phyloP scores from a whole-genome alignment of 2,888 invertebrate species.

The Ligdia adustata region DNA sequence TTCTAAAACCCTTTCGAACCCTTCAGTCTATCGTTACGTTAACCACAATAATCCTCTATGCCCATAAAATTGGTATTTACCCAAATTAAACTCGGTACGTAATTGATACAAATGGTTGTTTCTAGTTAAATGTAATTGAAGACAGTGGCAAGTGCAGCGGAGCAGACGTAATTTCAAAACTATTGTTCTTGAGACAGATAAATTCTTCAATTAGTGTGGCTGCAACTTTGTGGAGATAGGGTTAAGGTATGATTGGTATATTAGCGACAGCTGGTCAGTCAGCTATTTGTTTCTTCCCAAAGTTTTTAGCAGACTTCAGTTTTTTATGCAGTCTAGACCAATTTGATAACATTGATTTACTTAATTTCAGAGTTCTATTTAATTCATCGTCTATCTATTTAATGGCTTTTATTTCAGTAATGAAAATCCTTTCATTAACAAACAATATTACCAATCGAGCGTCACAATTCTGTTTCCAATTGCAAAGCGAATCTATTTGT shows the following conservation, averaged over 20 bases:
- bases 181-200: constrained; percentile 44
- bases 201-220: constrained; percentile 36
- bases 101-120: constrained; percentile 82
- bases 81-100: constrained; percentile 73
- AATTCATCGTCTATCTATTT: too few relatives aligned
- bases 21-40: constrained; percentile 45
- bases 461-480: constrained; percentile 18
- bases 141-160: constrained; percentile 57
- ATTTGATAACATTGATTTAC: too few relatives aligned
- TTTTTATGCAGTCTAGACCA: too few relatives aligned
- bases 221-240: constrained; percentile 1
- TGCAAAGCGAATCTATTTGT: constrained; percentile 27
- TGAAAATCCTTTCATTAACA: constrained; percentile 22
- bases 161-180: constrained; percentile 39
- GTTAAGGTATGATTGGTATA: constrained; percentile 11
- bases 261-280: constrained; percentile 1
- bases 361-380: too few relatives aligned
- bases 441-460: constrained; percentile 5
- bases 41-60: constrained; percentile 67
- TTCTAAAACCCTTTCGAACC: constrained; percentile 66
- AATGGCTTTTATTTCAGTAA: neutral
- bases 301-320: too few relatives aligned
- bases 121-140: constrained; percentile 77
- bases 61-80: constrained; percentile 80
- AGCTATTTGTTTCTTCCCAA: neutral